Base-by-base conservation (phyloP, 2,888 invertebrate species). In the Melinopterus prodromus region DNA sequence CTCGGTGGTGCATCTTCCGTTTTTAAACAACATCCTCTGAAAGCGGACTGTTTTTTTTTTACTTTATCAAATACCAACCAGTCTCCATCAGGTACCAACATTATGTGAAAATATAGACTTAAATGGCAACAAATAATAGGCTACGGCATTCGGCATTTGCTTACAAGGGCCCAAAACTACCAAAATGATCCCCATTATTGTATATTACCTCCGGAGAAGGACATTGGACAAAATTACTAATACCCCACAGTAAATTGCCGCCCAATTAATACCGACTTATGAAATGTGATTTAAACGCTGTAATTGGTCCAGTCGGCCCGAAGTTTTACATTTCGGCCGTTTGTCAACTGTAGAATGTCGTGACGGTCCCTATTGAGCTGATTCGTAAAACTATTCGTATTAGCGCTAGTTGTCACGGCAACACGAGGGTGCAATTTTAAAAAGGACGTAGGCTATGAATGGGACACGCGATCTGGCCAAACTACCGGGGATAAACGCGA, bases 391-490 rank as follows among this genome's bases (percentile, higher is more conserved):
- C 53, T 53, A 12, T 53, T 53, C 53, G 53, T 53, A 53, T 53
- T 53, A 53, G 12, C 9, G 12, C 53, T 53, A 53, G 53, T 53
- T 53, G 53, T 53, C 53, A 53, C 77, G 70, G 70, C 79, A 82
- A 81, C 80, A 77, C 38, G 35, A 16, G 38, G 71, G 76, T 75
- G 77, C 53, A 53, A 9, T 53, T 53, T 12, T 12, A 53, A 53
- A 7, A 53, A 53, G 53, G 53, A 53, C 76, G 77, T 79, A 3
- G 16, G 35, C 37, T 26, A 16, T 74, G 74, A 74, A 15, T n/a
- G 14, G 26, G 74, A 26, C 26, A 26, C 26, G 26, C 26, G 26
- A 26, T 26, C 26, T 26, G 26, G 26, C 26, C 26, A 26, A 26
- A 26, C 26, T 26, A 26, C 26, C 26, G 26, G 26, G 26, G 26